Evolutionary conservation across 2,113 vertebrate species (phyloP).

Genomic region (Drymodes brunneopygia): DNA sequence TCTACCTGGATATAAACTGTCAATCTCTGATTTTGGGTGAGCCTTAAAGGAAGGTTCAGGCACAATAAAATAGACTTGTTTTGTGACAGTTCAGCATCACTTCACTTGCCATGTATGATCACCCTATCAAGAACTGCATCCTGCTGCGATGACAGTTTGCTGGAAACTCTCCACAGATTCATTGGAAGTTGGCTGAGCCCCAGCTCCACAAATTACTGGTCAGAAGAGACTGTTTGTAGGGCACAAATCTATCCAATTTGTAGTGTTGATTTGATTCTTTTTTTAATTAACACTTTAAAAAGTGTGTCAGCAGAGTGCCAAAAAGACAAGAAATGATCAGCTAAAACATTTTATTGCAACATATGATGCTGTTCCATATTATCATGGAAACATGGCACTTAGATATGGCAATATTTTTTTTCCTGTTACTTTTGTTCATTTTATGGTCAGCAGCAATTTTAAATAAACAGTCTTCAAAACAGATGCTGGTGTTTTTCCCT

Average conservation of each 20-base stretch:
- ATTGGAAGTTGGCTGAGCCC: conserved; percentile 31
- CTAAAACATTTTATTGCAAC: conserved; percentile 8
- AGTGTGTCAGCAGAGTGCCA: conserved; percentile 30
- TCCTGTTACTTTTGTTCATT: conserved; percentile 22
- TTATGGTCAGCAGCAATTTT: not conserved
- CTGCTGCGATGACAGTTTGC: conserved; percentile 15
- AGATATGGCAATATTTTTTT: not conserved
- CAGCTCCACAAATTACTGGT: conserved; percentile 48
- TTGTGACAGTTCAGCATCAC: conserved; percentile 2
- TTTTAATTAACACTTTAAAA: conserved; percentile 54
- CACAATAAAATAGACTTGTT: not conserved
- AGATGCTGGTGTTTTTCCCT: not conserved
- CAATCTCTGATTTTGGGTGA: not conserved
- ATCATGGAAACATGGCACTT: not conserved
- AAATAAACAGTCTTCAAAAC: not conserved
- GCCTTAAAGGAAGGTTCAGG: not conserved
- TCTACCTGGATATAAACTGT: not conserved
- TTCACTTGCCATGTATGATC: conserved; percentile 28
- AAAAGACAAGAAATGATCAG: conserved; percentile 36
- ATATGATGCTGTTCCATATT: conserved; percentile 13
- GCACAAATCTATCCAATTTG: conserved; percentile 32
- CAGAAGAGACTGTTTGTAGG: conserved; percentile 48
- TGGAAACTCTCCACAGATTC: conserved; percentile 51
- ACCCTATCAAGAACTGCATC: conserved; percentile 1
- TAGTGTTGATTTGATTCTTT: conserved; percentile 37